Conservation (phyloP, 2,113 vertebrate species). For the Eretmochelys imbricata region DNA sequence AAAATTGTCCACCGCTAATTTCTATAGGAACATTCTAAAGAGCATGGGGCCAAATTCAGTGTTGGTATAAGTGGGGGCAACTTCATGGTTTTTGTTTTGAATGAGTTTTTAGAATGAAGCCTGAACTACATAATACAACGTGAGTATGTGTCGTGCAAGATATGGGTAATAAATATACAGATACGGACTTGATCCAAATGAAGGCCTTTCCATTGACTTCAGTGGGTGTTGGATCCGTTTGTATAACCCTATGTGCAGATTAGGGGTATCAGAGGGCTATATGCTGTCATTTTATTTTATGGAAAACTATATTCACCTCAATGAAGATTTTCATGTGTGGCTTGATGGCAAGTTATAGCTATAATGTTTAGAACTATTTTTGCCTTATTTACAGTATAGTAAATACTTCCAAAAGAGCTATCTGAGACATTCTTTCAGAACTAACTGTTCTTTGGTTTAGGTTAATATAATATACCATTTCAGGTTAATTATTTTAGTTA, state of each 20-base stretch:
- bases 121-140: neutral
- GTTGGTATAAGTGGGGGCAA: neutral
- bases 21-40: neutral
- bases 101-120: neutral
- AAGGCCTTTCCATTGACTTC: neutral
- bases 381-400: slow-evolving; percentile 3
- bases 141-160: fast-evolving
- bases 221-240: neutral
- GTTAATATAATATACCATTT: slow-evolving; percentile 45
- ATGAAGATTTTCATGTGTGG: neutral
- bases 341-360: neutral
- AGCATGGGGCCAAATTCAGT: neutral
- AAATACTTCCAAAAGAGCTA: neutral
- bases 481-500: slow-evolving; percentile 58
- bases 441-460: slow-evolving; percentile 9
- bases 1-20: fast-evolving
- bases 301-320: neutral
- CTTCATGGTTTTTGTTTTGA: slow-evolving; percentile 6
- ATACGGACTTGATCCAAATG: neutral
- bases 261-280: neutral
- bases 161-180: neutral
- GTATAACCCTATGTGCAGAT: neutral
- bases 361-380: neutral
- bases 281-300: neutral
- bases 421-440: neutral